Evolutionary conservation across 1,140 invertebrate species (phyloP), one percentile per base, ranked within the genome.

Genomic region (Euborellia annulipes): DNA sequence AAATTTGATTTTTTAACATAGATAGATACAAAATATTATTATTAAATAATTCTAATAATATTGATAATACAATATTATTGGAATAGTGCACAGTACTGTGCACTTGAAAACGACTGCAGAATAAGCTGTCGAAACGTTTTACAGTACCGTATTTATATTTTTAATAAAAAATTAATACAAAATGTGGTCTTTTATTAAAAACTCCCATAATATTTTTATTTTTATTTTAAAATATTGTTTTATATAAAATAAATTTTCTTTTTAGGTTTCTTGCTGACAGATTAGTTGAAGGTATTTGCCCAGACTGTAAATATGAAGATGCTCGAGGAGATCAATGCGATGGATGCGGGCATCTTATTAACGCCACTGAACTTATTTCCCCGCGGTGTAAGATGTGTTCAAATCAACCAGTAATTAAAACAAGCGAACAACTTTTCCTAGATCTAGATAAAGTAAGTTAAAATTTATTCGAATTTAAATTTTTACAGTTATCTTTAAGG

Each of bases 261-360:
- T 54, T 46, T 43, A 61, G 71, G 48, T 81, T 78, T 62, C 62
- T 82, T 39, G 73, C 77, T 8, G 81, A 84, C 62, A 69, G 85
- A 45, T 99, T 96, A 70, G 94, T 99, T 4, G 90, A 96, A 65
- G 96, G 96, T n/a, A 90, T 70, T 0, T 99, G 95, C 71, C 94
- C 92, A 0, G 73, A 85, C 57, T 99, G 95, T 65, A 70, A 68
- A 8, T 98, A 90, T 67, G 83, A 86, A 53, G 85, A 92, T 61
- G 94, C 95, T 9, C 71, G 96, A 27, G 96, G 96, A 2, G 96
- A 99, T 69, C 96, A 99, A 63, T 99, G 96, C 63, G 96, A 99
- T 65, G 86, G 84, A 51, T 99, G 96, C 65, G 89, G 93, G 1
- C 92, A 95, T 60, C 69, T 99, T 3, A 82, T 98, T 18, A 98